These are phyloP conservation scores for Merops nubicus DNA, from an alignment of 2,113 vertebrate genomes.

Conservation along the genomic window DNA sequence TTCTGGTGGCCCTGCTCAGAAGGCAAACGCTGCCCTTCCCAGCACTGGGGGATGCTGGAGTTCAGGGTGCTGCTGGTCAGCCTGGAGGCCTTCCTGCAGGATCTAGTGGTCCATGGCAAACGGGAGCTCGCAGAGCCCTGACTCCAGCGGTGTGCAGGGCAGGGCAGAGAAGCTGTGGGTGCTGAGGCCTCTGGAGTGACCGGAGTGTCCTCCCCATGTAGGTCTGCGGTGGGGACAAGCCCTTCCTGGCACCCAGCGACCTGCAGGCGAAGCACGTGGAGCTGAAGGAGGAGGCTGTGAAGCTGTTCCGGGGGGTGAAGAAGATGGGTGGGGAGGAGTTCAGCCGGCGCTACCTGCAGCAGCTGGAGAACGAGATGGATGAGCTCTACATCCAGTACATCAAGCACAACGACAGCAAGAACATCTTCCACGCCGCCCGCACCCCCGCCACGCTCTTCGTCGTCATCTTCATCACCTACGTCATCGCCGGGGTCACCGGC, in stretches of 20 bases:
- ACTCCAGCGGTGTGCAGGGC: accelerated
- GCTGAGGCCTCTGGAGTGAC: neutral
- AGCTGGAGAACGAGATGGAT: slow-evolving; percentile 93
- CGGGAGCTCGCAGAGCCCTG: neutral
- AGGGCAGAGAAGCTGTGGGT: neutral
- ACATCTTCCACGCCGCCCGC: slow-evolving; percentile 98
- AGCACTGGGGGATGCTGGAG: neutral
- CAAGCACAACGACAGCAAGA: slow-evolving; percentile 99
- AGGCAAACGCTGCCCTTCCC: neutral
- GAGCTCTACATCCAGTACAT: slow-evolving; percentile 98
- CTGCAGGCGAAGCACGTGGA: slow-evolving; percentile 86
- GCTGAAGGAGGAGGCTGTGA: slow-evolving; percentile 89
- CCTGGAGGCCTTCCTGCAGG: neutral
- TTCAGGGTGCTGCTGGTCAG: too few relatives aligned
- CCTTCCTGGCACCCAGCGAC: slow-evolving; percentile 93
- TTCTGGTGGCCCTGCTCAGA: accelerated
- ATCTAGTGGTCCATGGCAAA: accelerated
- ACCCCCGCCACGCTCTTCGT: slow-evolving; percentile 98
- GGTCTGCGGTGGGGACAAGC: slow-evolving; percentile 95
- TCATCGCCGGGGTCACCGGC: slow-evolving; percentile 93
- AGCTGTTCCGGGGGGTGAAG: slow-evolving; percentile 92
- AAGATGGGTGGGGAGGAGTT: slow-evolving; percentile 99
- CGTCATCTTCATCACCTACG: slow-evolving; percentile 98
- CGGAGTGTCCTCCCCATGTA: slow-evolving; percentile 14
- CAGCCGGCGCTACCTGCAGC: slow-evolving; percentile 95